These are phyloP conservation scores for Scaptomyza flava DNA, from an alignment of 2,888 invertebrate genomes.

Conservation along the genomic window DNA sequence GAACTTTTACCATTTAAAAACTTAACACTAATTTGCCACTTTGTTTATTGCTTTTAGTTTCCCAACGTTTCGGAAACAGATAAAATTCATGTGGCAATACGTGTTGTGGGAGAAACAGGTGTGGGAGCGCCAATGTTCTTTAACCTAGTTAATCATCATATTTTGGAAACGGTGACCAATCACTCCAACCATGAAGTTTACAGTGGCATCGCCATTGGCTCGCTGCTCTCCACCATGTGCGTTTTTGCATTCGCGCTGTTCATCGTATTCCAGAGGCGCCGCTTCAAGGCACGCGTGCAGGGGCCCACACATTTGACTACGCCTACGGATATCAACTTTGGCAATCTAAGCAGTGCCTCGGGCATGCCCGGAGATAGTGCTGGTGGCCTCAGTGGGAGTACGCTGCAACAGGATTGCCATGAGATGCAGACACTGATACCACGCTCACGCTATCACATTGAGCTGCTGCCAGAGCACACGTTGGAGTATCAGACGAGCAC, in stretches of 20 bases:
- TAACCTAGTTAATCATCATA: slow-evolving; percentile 75
- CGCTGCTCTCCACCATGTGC: slow-evolving; percentile 79
- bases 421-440: slow-evolving; percentile 85
- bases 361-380: slow-evolving; percentile 81
- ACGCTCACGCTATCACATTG: slow-evolving; percentile 74
- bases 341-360: slow-evolving; percentile 77
- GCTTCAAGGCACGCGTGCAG: slow-evolving; percentile 81
- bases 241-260: slow-evolving; percentile 81
- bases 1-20: neutral
- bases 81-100: slow-evolving; percentile 83
- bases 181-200: slow-evolving; percentile 77
- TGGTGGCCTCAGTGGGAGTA: slow-evolving; percentile 80
- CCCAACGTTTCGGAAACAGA: slow-evolving; percentile 83
- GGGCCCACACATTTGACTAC: slow-evolving; percentile 80
- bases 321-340: slow-evolving; percentile 82
- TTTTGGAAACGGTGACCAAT: slow-evolving; percentile 62
- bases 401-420: slow-evolving; percentile 82
- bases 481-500: slow-evolving; percentile 76
- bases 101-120: slow-evolving; percentile 83
- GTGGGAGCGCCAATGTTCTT: slow-evolving; percentile 83
- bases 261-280: slow-evolving; percentile 81
- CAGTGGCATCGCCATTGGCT: slow-evolving; percentile 82
- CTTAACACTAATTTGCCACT: neutral
- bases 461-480: slow-evolving; percentile 70
- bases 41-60: slow-evolving; percentile 63